Conservation (phyloP, 2,888 invertebrate species). For the Thymelicus acteon region DNA sequence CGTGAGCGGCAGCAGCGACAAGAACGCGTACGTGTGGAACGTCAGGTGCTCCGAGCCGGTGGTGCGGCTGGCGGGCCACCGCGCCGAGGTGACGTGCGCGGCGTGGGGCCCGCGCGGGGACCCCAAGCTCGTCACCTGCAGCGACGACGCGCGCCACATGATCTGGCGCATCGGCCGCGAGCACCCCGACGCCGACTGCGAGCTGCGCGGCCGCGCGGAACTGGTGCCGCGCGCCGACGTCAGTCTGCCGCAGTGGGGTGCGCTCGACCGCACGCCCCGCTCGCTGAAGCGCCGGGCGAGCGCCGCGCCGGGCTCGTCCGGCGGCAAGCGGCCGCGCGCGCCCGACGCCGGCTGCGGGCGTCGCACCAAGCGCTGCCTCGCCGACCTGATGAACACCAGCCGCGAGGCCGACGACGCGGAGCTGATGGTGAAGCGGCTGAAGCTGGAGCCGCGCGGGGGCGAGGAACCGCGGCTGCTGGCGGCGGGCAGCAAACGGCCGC, state of each 20-base stretch:
- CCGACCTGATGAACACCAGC: constrained; percentile 67
- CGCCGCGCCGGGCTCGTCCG: constrained; percentile 52
- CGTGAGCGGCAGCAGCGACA: constrained; percentile 95
- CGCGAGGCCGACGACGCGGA: constrained; percentile 53
- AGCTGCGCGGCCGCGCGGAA: constrained; percentile 65
- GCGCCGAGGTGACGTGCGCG: constrained; percentile 94
- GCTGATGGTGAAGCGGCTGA: constrained; percentile 55
- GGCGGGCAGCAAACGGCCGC: constrained; percentile 61
- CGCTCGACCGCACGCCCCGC: constrained; percentile 77
- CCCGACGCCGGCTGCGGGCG: constrained; percentile 39
- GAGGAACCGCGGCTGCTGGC: constrained; percentile 50
- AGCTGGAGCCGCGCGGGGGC: constrained; percentile 47
- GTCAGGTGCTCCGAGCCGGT: constrained; percentile 87
- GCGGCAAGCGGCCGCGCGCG: constrained; percentile 37
- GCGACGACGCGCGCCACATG: constrained; percentile 92
- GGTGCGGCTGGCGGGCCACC: constrained; percentile 89
- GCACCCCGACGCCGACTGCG: constrained; percentile 57
- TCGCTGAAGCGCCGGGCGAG: constrained; percentile 68
- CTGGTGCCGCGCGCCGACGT: constrained; percentile 55
- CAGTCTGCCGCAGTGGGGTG: constrained; percentile 57
- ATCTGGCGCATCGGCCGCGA: constrained; percentile 89
- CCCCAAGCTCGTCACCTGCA: constrained; percentile 90
- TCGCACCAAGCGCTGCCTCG: constrained; percentile 72
- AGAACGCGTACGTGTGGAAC: constrained; percentile 94
- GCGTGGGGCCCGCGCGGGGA: constrained; percentile 89